These are phyloP conservation scores for Arctopsyche grandis DNA, from an alignment of 1,140 invertebrate genomes.

Conservation along the genomic window DNA sequence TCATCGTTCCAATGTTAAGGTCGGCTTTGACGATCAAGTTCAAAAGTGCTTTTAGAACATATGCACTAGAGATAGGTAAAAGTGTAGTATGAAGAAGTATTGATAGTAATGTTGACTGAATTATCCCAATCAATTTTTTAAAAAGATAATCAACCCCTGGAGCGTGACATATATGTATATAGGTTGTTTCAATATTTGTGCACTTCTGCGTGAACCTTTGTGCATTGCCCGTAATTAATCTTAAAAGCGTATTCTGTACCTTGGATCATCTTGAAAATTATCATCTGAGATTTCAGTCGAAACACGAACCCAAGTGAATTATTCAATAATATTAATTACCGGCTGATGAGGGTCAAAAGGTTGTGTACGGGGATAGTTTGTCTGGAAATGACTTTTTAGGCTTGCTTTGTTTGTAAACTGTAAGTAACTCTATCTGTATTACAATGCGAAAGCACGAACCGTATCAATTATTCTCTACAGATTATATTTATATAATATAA, in stretches of 20 bases:
- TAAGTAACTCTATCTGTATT: slow-evolving; percentile 5
- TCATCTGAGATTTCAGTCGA: slow-evolving; percentile 9
- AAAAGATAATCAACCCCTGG: too few relatives aligned
- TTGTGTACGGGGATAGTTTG: neutral
- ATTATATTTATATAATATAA: too few relatives aligned
- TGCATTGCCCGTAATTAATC: neutral
- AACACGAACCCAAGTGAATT: neutral
- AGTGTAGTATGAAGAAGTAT: too few relatives aligned
- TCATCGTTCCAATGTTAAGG: too few relatives aligned
- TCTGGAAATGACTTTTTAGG: slow-evolving; percentile 27
- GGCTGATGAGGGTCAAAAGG: slow-evolving; percentile 29
- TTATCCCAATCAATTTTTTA: too few relatives aligned
- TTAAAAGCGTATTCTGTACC: neutral
- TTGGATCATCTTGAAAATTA: slow-evolving; percentile 7
- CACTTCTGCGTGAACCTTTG: neutral
- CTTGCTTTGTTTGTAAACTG: slow-evolving; percentile 12
- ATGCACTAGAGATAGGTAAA: too few relatives aligned
- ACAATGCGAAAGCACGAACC: neutral
- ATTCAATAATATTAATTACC: slow-evolving; percentile 29
- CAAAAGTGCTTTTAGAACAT: too few relatives aligned
- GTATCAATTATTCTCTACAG: neutral
- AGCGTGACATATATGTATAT: too few relatives aligned
- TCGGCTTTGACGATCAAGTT: too few relatives aligned
- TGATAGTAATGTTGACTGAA: too few relatives aligned
- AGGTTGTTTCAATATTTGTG: neutral